phyloP scores from a whole-genome alignment of 1,140 invertebrate species.

The Achroia grisella region DNA sequence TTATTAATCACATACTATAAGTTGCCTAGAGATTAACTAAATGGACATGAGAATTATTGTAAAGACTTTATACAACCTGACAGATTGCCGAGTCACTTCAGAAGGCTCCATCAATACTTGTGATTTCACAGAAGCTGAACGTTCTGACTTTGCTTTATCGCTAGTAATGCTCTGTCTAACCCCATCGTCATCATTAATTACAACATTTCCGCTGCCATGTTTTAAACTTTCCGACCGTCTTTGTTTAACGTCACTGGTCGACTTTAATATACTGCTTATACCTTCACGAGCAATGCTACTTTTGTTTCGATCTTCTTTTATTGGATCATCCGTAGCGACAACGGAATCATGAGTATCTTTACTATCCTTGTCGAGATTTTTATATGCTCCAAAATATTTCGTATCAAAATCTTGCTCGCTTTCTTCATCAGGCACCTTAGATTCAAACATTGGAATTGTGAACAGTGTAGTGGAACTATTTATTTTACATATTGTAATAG shows the following conservation, averaged over 20 bases:
- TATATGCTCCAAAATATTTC: conserved; percentile 54
- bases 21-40: too few species aligned
- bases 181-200: too few species aligned
- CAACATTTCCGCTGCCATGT: too few species aligned
- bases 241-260: neutral
- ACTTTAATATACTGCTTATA: neutral
- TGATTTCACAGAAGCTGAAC: conserved; percentile 4
- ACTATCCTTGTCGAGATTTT: conserved; percentile 30
- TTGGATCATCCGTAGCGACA: too few species aligned
- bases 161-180: too few species aligned
- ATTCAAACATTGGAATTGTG: neutral
- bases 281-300: too few species aligned
- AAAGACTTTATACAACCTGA: conserved; percentile 16
- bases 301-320: too few species aligned
- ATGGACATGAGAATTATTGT: too few species aligned
- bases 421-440: conserved; percentile 42
- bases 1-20: too few species aligned
- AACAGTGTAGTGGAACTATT: neutral
- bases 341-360: conserved; percentile 5
- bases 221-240: neutral
- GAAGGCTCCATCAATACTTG: conserved; percentile 18
- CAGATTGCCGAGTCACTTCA: conserved; percentile 16
- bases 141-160: too few species aligned
- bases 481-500: too few species aligned
- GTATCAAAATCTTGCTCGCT: conserved; percentile 57